Base-by-base conservation (phyloP, 2,888 invertebrate genomes). In the Zele albiditarsus region DNA sequence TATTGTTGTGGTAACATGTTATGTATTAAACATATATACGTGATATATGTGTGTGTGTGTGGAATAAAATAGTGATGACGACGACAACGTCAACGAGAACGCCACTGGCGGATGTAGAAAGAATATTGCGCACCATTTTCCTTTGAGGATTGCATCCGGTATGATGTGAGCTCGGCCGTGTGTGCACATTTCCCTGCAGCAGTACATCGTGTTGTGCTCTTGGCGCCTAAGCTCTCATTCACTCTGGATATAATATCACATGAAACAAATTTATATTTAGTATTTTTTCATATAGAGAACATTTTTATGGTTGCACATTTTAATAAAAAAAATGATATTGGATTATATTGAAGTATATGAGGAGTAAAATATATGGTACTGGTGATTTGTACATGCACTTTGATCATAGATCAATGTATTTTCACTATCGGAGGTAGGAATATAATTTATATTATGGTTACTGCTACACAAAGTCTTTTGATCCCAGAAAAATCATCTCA, bases 91-190 rank as follows among this genome's bases (percentile, higher is more conserved):
- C 49, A 46, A 49, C 49, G 46, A 16, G 63, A 42, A 31, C 27
- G 62, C 16, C 16, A 65, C 33, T 33, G 8, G 3, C 20, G 53
- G 65, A 72, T 27, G 57, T 28, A 33, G 20, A 65, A 42, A 68
- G 69, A 77, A 77, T 79, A 77, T 80, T 76, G 65, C 75, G 73
- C 67, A 71, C 72, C 76, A 69, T 71, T 73, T 76, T 78, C 79
- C 81, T 73, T 78, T 78, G 80, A 78, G 80, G 76, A 81, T 81
- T 81, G 78, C 78, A 77, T 72, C 71, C 71, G 42, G 65, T 62
- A 68, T 78, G 57, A 73, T 65, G 75, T 73, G 71, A 23, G 69
- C 42, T 68, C 31, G 57, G 60, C 71, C 27, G 73, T 71, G 78
- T 68, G 4, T 38, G 38, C 38, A 38, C 38, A 8, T 38, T 46